Conservation (phyloP, 2,113 vertebrate species). For the Nerophis lumbriciformis region DNA sequence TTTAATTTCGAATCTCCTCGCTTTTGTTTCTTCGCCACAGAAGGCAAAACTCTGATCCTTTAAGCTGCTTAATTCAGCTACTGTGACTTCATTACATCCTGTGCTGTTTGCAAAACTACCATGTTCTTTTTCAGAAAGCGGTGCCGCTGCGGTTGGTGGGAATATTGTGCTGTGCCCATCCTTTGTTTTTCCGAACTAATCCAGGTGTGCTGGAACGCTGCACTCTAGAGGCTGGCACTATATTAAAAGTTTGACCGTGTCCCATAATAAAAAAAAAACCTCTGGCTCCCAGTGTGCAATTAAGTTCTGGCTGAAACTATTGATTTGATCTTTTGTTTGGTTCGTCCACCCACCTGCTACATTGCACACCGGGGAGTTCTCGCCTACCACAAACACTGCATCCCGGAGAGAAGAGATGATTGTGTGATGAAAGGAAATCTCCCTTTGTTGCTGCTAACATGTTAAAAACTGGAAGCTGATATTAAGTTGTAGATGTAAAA, state of each 20-base stretch:
- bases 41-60: conserved; percentile 68
- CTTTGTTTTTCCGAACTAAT: conserved; percentile 50
- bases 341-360: conserved; percentile 57
- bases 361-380: conserved; percentile 47
- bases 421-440: conserved; percentile 4
- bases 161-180: conserved; percentile 4
- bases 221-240: conserved; percentile 53
- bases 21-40: conserved; percentile 61
- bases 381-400: conserved; percentile 35
- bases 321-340: conserved; percentile 67
- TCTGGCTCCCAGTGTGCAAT: conserved; percentile 64
- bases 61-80: conserved; percentile 72
- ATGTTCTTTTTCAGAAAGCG: background rate
- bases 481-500: too few relatives aligned
- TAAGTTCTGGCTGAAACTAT: conserved; percentile 62
- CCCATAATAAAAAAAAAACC: conserved; percentile 61
- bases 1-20: conserved; percentile 50
- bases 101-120: conserved; percentile 61
- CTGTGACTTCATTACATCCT: conserved; percentile 70
- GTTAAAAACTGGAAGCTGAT: too few relatives aligned
- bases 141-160: conserved; percentile 27
- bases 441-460: background rate
- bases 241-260: conserved; percentile 71
- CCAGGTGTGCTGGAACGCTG: conserved; percentile 31
- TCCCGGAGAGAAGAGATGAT: conserved; percentile 12